These are phyloP conservation scores for Nycteola revayana DNA, from an alignment of 2,888 invertebrate genomes.

Conservation along the genomic window DNA sequence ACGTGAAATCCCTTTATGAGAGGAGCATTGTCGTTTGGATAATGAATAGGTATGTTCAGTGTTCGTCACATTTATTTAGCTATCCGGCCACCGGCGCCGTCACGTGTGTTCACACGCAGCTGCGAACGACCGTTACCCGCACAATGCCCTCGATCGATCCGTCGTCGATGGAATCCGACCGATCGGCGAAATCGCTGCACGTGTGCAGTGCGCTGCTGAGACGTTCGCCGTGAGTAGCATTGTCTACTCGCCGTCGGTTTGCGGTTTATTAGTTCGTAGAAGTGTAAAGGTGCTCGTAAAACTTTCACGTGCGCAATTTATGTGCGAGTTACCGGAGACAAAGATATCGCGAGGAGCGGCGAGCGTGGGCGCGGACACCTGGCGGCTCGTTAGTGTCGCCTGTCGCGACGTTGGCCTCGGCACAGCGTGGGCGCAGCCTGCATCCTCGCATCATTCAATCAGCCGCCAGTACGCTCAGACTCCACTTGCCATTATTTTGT, in stretches of 20 bases:
- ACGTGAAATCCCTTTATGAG: constrained; percentile 81
- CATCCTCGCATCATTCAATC: constrained; percentile 18
- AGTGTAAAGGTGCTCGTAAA: constrained; percentile 77
- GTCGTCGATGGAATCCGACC: constrained; percentile 69
- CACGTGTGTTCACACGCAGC: constrained; percentile 78
- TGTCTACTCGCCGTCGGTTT: constrained; percentile 59
- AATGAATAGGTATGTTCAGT: constrained; percentile 76
- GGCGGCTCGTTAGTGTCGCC: constrained; percentile 75
- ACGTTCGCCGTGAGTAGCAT: constrained; percentile 66
- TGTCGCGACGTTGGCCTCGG: constrained; percentile 35
- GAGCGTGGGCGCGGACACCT: constrained; percentile 77
- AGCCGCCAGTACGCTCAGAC: constrained; percentile 10
- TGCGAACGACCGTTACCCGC: constrained; percentile 80
- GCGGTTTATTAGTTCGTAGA: constrained; percentile 71
- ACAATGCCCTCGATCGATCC: constrained; percentile 81
- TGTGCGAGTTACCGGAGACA: constrained; percentile 61
- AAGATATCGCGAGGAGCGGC: constrained; percentile 71
- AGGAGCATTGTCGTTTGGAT: constrained; percentile 74
- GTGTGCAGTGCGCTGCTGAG: constrained; percentile 62
- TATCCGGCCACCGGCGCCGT: constrained; percentile 77
- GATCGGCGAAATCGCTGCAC: constrained; percentile 76
- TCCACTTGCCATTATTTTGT: constrained; percentile 4
- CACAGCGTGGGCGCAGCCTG: constrained; percentile 20
- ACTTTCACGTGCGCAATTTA: constrained; percentile 74
- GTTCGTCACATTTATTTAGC: constrained; percentile 78